phyloP scores from a whole-genome alignment of 2,113 vertebrate genomes.

The Dromaius novaehollandiae region DNA sequence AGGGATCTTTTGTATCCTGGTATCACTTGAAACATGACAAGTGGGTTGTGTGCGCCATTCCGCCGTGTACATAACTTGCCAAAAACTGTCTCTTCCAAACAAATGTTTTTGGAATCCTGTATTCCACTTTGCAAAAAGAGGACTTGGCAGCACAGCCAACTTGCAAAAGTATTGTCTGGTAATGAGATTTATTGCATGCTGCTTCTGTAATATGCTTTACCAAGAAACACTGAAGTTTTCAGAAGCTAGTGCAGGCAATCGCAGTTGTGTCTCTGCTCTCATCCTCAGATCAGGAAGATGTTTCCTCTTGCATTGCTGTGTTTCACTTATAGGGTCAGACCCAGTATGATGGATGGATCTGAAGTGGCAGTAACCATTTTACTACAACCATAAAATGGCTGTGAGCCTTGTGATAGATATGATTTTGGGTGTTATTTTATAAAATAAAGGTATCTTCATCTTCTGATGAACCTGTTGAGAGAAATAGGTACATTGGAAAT shows the following conservation, averaged over 20 bases:
- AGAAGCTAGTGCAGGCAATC: neutral
- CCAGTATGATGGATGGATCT: neutral
- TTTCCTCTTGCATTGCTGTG: neutral
- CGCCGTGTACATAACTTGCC: neutral
- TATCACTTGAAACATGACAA: fast-evolving
- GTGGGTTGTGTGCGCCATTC: neutral
- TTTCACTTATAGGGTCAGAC: neutral
- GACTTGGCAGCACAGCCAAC: neutral
- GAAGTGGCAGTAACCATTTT: neutral
- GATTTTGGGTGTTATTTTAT: neutral
- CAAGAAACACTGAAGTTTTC: neutral
- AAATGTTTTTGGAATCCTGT: neutral
- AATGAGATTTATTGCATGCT: neutral
- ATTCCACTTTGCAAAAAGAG: neutral
- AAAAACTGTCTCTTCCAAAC: neutral
- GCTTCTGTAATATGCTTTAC: neutral
- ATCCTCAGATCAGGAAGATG: neutral
- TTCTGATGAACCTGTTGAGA: neutral
- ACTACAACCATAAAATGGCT: neutral
- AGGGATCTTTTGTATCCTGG: neutral
- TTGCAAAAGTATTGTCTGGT: neutral
- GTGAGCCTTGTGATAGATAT: neutral
- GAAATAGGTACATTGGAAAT: neutral
- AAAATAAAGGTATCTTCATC: neutral
- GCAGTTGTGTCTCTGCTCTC: neutral